Percentiles rank a stretch among this genome's conserved stretches.
Evolutionary conservation across 2,113 vertebrate species (phyloP).

Genomic region (Ifrita kowaldi): DNA sequence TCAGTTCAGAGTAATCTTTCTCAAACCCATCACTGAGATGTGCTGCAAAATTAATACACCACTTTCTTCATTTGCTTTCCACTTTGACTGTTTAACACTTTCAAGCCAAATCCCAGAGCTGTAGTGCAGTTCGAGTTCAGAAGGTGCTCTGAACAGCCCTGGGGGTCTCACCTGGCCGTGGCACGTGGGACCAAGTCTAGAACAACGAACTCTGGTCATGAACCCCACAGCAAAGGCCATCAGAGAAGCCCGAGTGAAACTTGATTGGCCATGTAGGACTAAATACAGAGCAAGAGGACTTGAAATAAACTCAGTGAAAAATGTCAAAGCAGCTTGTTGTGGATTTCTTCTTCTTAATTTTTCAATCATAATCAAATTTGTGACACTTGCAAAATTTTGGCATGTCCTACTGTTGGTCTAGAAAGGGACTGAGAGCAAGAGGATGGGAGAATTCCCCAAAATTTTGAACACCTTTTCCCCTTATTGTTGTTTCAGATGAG

Average conservation of each 20-base stretch:
- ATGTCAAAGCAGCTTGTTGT: background rate
- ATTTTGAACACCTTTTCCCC: background rate
- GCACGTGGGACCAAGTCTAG: background rate
- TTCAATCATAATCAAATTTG: background rate
- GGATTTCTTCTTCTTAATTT: background rate
- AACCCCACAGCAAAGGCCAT: background rate
- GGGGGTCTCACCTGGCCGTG: background rate
- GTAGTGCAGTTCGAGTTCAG: background rate
- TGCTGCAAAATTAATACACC: background rate
- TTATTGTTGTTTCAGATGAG: background rate
- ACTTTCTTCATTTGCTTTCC: background rate
- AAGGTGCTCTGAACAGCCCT: background rate
- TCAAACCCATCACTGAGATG: background rate
- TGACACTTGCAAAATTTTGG: background rate
- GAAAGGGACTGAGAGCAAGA: background rate
- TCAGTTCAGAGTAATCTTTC: background rate
- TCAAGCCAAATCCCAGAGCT: background rate
- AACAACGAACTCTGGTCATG: background rate
- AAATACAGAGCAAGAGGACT: background rate
- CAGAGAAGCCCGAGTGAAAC: background rate
- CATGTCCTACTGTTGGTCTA: background rate
- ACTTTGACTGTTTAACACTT: background rate
- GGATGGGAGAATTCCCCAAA: background rate
- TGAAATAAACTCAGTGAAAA: background rate
- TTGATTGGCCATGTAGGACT: background rate